Conservation (phyloP, 2,797 vertebrate species). For the Microctenopoma stevenorrisi region DNA sequence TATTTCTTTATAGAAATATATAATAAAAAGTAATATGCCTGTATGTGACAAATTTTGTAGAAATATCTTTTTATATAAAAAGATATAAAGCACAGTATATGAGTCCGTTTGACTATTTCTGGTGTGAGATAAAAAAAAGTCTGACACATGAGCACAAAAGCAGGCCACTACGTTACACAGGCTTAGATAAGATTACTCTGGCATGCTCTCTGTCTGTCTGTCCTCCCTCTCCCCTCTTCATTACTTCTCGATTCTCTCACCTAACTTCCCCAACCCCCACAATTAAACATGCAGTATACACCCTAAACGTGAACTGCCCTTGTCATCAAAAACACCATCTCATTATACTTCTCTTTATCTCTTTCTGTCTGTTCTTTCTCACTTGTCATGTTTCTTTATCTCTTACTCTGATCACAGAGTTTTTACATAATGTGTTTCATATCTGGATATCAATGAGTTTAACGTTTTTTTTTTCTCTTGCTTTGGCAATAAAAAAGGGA, state of each 20-base stretch:
- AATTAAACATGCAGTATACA: background rate
- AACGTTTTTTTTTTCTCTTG: background rate
- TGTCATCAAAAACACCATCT: slow-evolving; percentile 57
- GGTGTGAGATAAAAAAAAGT: slow-evolving; percentile 45
- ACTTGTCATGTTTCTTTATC: slow-evolving; percentile 54
- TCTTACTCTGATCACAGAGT: background rate
- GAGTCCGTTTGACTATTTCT: slow-evolving; percentile 55
- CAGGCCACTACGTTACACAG: slow-evolving; percentile 59
- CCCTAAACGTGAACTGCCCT: slow-evolving; percentile 30
- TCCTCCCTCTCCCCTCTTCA: slow-evolving; percentile 54
- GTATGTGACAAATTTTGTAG: background rate
- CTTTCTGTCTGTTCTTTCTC: slow-evolving; percentile 54
- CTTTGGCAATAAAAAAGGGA: background rate
- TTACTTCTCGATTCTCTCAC: slow-evolving; percentile 34
- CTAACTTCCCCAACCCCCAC: background rate
- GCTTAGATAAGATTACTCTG: slow-evolving; percentile 72
- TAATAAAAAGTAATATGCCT: background rate
- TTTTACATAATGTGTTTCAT: background rate
- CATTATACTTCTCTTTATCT: slow-evolving; percentile 61
- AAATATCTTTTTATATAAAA: background rate
- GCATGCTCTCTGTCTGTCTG: slow-evolving; percentile 50
- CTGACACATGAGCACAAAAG: slow-evolving; percentile 55
- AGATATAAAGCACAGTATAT: slow-evolving; percentile 27
- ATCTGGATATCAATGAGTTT: background rate
- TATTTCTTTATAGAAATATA: too few relatives aligned